A percentile compares a stretch with the other conserved stretches of the same genome.
phyloP scores from a whole-genome alignment of 2,888 invertebrate genomes.

The Eurois occulta region DNA sequence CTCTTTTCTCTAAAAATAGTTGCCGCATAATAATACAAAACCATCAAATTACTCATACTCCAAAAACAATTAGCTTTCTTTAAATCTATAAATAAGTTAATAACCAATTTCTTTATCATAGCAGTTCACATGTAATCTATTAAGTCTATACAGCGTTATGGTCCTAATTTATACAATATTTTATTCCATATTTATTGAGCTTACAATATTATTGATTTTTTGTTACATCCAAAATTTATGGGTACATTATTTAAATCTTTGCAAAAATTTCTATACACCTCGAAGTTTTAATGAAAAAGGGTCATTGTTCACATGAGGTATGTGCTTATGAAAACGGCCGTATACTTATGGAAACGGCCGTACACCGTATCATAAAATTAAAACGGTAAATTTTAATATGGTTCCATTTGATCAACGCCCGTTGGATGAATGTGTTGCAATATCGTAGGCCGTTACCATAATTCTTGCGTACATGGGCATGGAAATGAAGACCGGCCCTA shows the following conservation, averaged over 20 bases:
- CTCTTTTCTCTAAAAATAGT: not conserved
- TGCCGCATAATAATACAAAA: not conserved
- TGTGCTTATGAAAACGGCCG: slow-evolving; percentile 28
- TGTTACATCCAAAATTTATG: slow-evolving; percentile 45
- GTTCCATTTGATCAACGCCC: slow-evolving; percentile 45
- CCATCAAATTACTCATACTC: not conserved
- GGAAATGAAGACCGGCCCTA: slow-evolving; percentile 29
- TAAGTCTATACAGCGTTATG: slow-evolving; percentile 65
- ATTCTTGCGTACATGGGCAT: slow-evolving; percentile 30
- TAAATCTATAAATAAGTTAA: slow-evolving; percentile 26
- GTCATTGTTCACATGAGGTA: slow-evolving; percentile 16
- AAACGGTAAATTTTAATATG: slow-evolving; percentile 63
- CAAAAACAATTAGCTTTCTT: slow-evolving; percentile 9
- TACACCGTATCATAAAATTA: slow-evolving; percentile 56
- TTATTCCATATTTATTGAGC: slow-evolving; percentile 61
- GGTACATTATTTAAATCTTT: slow-evolving; percentile 19
- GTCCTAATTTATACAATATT: slow-evolving; percentile 69
- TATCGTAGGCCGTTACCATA: slow-evolving; percentile 34
- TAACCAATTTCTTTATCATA: slow-evolving; percentile 36
- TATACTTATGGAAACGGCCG: slow-evolving; percentile 23
- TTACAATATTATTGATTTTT: slow-evolving; percentile 61
- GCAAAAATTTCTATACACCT: not conserved
- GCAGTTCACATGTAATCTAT: slow-evolving; percentile 53
- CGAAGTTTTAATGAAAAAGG: slow-evolving; percentile 37
- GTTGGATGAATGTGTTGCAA: slow-evolving; percentile 50